Evolutionary conservation across 2,113 vertebrate species (phyloP).

Genomic region (Dermatemys mawii): DNA sequence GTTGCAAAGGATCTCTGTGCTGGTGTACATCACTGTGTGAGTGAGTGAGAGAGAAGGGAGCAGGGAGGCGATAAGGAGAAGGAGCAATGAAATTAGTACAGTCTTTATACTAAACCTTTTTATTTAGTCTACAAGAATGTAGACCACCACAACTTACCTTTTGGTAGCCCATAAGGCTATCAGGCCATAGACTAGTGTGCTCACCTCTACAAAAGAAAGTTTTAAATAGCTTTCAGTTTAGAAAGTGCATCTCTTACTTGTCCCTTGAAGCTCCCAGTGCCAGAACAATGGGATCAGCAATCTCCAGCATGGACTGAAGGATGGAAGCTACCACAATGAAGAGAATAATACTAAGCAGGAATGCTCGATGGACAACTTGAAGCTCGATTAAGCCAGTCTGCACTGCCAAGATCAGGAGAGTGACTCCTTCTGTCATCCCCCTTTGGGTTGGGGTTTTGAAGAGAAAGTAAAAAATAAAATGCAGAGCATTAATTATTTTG

Average conservation of each 20-base stretch:
- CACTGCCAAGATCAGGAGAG: constrained; percentile 93
- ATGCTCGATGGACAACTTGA: constrained; percentile 96
- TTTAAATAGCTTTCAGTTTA: constrained; percentile 41
- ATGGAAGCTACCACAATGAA: constrained; percentile 99
- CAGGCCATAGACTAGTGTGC: constrained; percentile 14
- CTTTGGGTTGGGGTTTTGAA: constrained; percentile 73
- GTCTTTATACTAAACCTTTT: not conserved
- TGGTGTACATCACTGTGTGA: not conserved
- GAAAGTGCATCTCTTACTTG: constrained; percentile 83
- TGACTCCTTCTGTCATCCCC: constrained; percentile 98
- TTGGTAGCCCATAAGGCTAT: not conserved
- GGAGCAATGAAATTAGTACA: not conserved
- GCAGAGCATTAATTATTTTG: not conserved
- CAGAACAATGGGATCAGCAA: constrained; percentile 97
- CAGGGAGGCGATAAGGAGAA: not conserved
- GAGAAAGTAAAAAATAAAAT: not conserved
- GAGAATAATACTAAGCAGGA: constrained; percentile 98
- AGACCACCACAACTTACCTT: not conserved
- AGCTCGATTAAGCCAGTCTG: constrained; percentile 98
- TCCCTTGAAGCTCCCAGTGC: constrained; percentile 96
- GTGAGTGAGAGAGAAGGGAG: not conserved
- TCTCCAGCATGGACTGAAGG: constrained; percentile 98
- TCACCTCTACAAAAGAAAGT: constrained; percentile 8
- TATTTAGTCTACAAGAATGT: not conserved
- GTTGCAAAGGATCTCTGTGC: too few species aligned